phyloP scores from a whole-genome alignment of 2,113 vertebrate genomes.

The Fukomys damarensis region DNA sequence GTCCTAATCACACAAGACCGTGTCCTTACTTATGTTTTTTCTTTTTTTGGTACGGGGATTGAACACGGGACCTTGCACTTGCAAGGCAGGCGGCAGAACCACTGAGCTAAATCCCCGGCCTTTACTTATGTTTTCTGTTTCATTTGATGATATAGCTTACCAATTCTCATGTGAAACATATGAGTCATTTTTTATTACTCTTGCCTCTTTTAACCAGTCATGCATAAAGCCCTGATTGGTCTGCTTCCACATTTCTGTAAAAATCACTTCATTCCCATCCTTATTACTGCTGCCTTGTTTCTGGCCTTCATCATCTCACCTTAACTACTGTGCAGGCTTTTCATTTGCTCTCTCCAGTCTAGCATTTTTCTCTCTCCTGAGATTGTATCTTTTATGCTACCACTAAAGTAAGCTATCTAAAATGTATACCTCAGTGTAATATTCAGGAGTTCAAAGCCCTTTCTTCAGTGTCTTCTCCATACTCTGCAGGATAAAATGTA shows the following conservation, averaged over 20 bases:
- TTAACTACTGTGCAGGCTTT: background rate
- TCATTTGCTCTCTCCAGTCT: background rate
- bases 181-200: background rate
- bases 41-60: too few species aligned
- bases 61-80: too few species aligned
- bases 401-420: background rate
- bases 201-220: background rate
- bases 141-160: background rate
- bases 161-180: background rate
- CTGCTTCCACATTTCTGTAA: conserved; percentile 23
- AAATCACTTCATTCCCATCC: background rate
- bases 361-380: background rate
- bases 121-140: background rate
- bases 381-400: background rate
- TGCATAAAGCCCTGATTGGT: conserved; percentile 37
- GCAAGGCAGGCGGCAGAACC: too few species aligned
- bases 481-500: background rate
- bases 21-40: background rate
- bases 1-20: background rate
- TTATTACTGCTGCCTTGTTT: background rate
- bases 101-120: too few species aligned
- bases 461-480: background rate
- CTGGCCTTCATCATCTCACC: background rate
- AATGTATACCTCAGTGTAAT: background rate
- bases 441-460: background rate